A percentile compares a stretch with the other conserved stretches of the same genome.
These are phyloP conservation scores for Oscheius myriophilus DNA, from an alignment of 2,888 invertebrate species.

Conservation along the genomic window DNA sequence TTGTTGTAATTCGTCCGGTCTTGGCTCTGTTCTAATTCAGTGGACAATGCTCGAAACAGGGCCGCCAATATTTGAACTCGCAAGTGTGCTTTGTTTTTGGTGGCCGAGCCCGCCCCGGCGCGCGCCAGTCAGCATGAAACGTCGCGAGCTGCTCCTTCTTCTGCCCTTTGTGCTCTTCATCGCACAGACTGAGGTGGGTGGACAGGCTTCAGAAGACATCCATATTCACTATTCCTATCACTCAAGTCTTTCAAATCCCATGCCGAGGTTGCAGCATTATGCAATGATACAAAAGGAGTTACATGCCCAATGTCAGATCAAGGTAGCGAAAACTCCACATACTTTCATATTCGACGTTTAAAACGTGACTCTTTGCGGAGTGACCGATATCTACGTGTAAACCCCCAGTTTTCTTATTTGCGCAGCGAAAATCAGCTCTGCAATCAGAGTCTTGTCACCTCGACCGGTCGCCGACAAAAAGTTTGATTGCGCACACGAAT, in stretches of 20 bases:
- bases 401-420: too few relatives aligned
- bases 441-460: too few relatives aligned
- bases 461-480: too few relatives aligned
- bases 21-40: slow-evolving; percentile 23
- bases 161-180: slow-evolving; percentile 13
- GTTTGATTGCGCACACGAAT: too few relatives aligned
- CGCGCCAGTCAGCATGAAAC: slow-evolving; percentile 28
- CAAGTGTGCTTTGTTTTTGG: slow-evolving; percentile 31
- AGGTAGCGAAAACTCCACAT: too few relatives aligned
- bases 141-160: slow-evolving; percentile 24
- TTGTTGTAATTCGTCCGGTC: slow-evolving; percentile 6
- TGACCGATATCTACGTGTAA: too few relatives aligned
- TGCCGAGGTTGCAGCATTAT: background rate
- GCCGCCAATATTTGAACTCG: slow-evolving; percentile 28
- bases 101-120: slow-evolving; percentile 17
- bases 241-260: background rate
- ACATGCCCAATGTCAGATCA: too few relatives aligned
- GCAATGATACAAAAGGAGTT: background rate
- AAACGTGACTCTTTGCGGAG: too few relatives aligned
- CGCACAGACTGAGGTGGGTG: slow-evolving; percentile 11
- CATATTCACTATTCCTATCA: background rate
- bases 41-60: slow-evolving; percentile 32
- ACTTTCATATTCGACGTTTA: too few relatives aligned
- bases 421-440: too few relatives aligned
- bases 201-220: background rate